Conservation (phyloP, 2,888 invertebrate genomes). For the Ornithoptera alexandrae region DNA sequence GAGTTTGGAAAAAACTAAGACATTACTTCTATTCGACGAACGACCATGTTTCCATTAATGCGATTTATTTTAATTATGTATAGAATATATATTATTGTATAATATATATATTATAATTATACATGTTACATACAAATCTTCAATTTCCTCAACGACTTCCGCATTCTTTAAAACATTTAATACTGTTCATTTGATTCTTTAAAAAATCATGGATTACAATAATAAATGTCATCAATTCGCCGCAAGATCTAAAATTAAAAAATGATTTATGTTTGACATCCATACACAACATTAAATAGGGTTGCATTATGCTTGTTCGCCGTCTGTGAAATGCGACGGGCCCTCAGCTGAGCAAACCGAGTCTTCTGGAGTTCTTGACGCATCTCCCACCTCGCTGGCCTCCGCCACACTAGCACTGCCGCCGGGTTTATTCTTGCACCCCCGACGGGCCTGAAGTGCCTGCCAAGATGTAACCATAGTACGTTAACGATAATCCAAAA, state of each 20-base stretch:
- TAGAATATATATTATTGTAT: no score
- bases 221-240: not conserved
- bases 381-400: slow-evolving; percentile 86
- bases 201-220: not conserved
- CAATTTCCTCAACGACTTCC: not conserved
- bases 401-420: slow-evolving; percentile 79
- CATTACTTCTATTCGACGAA: not conserved
- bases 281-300: not conserved
- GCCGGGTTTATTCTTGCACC: slow-evolving; percentile 75
- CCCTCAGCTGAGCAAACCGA: slow-evolving; percentile 94
- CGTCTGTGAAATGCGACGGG: slow-evolving; percentile 84
- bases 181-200: not conserved
- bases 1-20: not conserved
- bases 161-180: not conserved
- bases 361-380: slow-evolving; percentile 93
- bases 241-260: slow-evolving; percentile 7
- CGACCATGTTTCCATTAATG: not conserved
- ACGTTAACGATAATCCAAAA: no score
- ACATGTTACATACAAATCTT: not conserved
- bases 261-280: not conserved
- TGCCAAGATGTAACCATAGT: slow-evolving; percentile 41
- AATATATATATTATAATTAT: not conserved
- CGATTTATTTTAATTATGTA: no score
- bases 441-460: slow-evolving; percentile 88
- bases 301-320: slow-evolving; percentile 69